phyloP scores from a whole-genome alignment of 2,797 vertebrate genomes.

The Hippoglossus hippoglossus region DNA sequence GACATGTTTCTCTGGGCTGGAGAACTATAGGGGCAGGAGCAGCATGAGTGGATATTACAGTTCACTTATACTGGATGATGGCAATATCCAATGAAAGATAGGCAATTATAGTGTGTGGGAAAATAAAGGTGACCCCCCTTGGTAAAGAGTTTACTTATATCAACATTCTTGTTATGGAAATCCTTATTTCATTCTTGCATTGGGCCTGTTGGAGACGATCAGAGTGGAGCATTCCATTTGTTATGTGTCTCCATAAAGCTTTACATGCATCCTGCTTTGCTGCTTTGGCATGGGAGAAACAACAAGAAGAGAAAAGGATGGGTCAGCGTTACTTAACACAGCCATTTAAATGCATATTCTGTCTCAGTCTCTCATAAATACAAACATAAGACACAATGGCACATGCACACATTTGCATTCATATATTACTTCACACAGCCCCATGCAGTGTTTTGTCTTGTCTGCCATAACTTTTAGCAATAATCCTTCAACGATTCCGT shows the following conservation, averaged over 20 bases:
- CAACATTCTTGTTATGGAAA: constrained; percentile 20
- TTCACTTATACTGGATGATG: not conserved
- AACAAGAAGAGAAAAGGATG: constrained; percentile 59
- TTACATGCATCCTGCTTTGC: constrained; percentile 40
- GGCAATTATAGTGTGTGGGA: not conserved
- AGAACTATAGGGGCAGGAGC: not conserved
- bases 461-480: constrained; percentile 69
- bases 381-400: constrained; percentile 36
- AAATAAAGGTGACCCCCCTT: constrained; percentile 1
- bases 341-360: constrained; percentile 74
- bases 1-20: not conserved
- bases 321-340: constrained; percentile 76
- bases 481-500: constrained; percentile 66
- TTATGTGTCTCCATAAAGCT: constrained; percentile 53
- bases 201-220: constrained; percentile 21
- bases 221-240: constrained; percentile 35
- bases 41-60: not conserved
- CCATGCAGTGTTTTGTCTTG: constrained; percentile 61
- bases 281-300: constrained; percentile 61
- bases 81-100: not conserved
- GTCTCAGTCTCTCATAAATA: constrained; percentile 58
- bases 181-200: constrained; percentile 4
- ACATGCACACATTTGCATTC: constrained; percentile 45
- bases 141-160: constrained; percentile 20
- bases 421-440: constrained; percentile 51